Conservation (phyloP, 1,140 invertebrate genomes). For the Diprion similis region DNA sequence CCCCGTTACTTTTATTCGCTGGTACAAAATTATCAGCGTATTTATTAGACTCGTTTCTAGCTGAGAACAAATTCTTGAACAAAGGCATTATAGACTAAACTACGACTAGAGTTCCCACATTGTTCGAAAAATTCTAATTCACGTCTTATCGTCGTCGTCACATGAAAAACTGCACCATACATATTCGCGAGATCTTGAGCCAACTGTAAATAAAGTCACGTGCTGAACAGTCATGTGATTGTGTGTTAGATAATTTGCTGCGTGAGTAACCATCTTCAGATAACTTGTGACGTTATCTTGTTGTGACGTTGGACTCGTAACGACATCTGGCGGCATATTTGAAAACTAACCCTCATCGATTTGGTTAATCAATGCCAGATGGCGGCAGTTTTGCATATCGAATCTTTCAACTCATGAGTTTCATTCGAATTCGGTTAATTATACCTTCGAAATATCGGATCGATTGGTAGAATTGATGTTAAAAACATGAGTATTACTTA, state of each 20-base stretch:
- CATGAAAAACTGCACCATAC: conserved; percentile 49
- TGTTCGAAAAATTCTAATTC: conserved; percentile 38
- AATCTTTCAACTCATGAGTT: no score
- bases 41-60: conserved; percentile 38
- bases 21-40: conserved; percentile 27
- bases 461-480: no score
- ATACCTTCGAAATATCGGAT: no score
- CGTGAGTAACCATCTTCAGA: not conserved
- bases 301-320: not conserved
- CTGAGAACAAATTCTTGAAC: conserved; percentile 57
- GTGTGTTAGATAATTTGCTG: conserved; percentile 13
- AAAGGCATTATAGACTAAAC: conserved; percentile 60
- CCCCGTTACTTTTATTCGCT: conserved; percentile 31
- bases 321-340: not conserved
- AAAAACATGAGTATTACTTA: no score
- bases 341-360: not conserved
- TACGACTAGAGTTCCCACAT: conserved; percentile 44
- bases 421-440: no score
- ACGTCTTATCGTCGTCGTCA: conserved; percentile 52
- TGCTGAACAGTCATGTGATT: conserved; percentile 66
- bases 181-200: conserved; percentile 43
- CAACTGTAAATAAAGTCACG: conserved; percentile 67
- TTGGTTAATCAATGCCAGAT: no score
- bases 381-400: no score
- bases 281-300: not conserved